Percentiles rank a stretch among this genome's conserved stretches.
Conservation (phyloP, 2,113 vertebrate species). For the Calonectris borealis region DNA sequence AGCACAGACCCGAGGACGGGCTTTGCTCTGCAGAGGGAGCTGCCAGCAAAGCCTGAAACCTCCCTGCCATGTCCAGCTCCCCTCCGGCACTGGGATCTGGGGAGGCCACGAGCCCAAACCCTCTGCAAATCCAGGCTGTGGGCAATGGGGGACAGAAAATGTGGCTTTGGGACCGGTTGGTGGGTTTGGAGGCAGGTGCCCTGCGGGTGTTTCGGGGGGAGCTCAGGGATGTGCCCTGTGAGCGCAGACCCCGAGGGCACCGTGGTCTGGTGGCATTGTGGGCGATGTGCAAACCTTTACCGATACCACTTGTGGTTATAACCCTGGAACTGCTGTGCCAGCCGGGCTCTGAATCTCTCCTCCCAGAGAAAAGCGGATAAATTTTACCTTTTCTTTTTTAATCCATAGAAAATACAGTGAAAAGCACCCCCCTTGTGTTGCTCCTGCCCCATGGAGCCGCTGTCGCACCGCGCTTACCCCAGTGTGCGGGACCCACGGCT, state of each 20-base stretch:
- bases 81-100: fast-evolving
- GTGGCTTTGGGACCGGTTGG: background rate
- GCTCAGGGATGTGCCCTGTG: background rate
- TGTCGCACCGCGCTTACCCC: background rate
- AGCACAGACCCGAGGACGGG: fast-evolving
- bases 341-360: background rate
- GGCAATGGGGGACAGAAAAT: background rate
- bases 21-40: background rate
- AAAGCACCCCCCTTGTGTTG: fast-evolving
- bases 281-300: background rate
- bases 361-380: background rate
- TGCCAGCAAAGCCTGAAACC: background rate
- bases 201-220: background rate
- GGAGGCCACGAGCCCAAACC: background rate
- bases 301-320: fast-evolving
- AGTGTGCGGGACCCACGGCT: background rate
- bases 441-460: background rate
- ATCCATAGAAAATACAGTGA: background rate
- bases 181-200: background rate
- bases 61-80: fast-evolving
- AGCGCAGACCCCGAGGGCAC: background rate
- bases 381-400: background rate
- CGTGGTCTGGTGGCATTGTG: too few species aligned
- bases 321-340: background rate
- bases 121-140: background rate